Evolutionary conservation across 2,113 vertebrate genomes (phyloP).

Genomic region (Tragelaphus scriptus): DNA sequence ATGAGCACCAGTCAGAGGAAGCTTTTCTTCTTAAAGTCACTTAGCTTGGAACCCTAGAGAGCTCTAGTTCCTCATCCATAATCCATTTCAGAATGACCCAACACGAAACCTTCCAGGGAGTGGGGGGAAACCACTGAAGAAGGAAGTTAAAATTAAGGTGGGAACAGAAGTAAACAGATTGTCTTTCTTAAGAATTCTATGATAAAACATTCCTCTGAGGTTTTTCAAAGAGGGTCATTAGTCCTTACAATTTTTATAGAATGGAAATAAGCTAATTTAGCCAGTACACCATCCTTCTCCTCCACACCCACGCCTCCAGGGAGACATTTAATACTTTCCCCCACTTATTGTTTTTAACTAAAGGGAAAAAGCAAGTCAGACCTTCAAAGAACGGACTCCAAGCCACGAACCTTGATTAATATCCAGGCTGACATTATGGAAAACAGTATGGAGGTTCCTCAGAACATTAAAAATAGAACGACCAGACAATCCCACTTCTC

Average conservation of each 20-base stretch:
- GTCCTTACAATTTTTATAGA: neutral
- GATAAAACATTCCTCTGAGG: constrained; percentile 33
- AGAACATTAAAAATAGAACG: neutral
- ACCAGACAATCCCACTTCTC: neutral
- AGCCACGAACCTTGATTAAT: neutral
- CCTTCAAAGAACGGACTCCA: neutral
- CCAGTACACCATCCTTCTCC: neutral
- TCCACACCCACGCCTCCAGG: neutral
- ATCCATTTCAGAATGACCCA: constrained; percentile 39
- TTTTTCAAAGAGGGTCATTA: constrained; percentile 39
- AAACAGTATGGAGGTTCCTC: neutral
- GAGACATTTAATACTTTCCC: neutral
- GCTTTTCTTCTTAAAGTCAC: constrained; percentile 39
- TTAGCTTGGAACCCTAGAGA: neutral
- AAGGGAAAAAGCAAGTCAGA: neutral
- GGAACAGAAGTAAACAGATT: constrained; percentile 12
- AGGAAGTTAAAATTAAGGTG: constrained; percentile 33
- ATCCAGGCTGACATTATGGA: neutral
- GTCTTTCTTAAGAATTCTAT: neutral
- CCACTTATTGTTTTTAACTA: neutral
- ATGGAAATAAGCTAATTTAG: constrained; percentile 6
- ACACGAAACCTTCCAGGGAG: neutral
- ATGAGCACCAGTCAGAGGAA: neutral
- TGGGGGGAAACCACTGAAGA: neutral
- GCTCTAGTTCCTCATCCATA: constrained; percentile 26